These are phyloP conservation scores for Corydoras sp. DNA, from an alignment of 2,113 vertebrate genomes.

Conservation along the genomic window DNA sequence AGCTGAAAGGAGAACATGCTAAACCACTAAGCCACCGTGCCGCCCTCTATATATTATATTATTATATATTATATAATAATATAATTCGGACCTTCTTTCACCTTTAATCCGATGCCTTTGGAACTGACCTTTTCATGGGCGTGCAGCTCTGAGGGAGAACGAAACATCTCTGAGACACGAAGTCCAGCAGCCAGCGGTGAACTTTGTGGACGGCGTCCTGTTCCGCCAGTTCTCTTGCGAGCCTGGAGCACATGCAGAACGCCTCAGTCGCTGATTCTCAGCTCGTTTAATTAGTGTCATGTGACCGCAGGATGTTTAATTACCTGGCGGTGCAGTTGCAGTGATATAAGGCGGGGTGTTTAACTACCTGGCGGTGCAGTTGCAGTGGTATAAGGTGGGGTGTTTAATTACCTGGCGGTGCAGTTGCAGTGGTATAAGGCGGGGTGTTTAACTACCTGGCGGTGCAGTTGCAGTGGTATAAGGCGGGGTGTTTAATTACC, in stretches of 20 bases:
- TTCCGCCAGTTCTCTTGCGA: conserved; percentile 47
- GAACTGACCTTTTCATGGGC: conserved; percentile 44
- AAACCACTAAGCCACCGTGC: too few species aligned
- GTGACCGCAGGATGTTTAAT: not conserved
- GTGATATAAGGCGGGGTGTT: conserved; percentile 63
- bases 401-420: conserved; percentile 61
- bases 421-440: conserved; percentile 80
- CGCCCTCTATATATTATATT: too few species aligned
- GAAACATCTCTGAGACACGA: conserved; percentile 61
- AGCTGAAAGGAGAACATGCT: too few species aligned
- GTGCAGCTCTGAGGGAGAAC: conserved; percentile 47
- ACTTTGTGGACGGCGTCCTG: not conserved
- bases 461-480: conserved; percentile 81
- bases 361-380: conserved; percentile 71
- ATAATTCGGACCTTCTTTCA: too few species aligned
- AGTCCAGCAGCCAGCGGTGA: conserved; percentile 50
- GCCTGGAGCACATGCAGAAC: conserved; percentile 24
- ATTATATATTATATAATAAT: too few species aligned
- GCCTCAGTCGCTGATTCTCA: not conserved
- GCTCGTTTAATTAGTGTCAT: not conserved
- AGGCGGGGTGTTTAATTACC: conserved; percentile 53
- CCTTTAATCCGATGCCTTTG: too few species aligned
- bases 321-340: conserved; percentile 78
- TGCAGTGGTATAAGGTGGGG: conserved; percentile 77
- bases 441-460: conserved; percentile 55